Percentiles rank a stretch among this genome's conserved stretches.
phyloP scores from a whole-genome alignment of 1,140 invertebrate species.

The Euwallacea similis region DNA sequence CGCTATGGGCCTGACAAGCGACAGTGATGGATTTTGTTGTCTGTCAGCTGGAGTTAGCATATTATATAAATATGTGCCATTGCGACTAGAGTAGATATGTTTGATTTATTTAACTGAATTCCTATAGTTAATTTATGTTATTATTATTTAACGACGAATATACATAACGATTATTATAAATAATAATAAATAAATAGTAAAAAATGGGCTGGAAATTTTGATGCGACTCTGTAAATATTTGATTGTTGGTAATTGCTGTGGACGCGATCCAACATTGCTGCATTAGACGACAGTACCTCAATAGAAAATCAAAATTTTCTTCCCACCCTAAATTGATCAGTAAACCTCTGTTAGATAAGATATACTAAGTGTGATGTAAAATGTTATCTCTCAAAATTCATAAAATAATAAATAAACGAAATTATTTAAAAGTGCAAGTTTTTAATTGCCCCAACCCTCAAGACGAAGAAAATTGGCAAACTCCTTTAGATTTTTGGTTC shows the following conservation, averaged over 20 bases:
- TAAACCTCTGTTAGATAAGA: slow-evolving; percentile 46
- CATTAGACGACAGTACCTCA: too few species aligned
- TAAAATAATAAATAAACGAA: slow-evolving; percentile 54
- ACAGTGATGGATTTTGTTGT: slow-evolving; percentile 53
- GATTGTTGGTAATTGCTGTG: too few species aligned
- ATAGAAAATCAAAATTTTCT: slow-evolving; percentile 50
- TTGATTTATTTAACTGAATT: slow-evolving; percentile 48
- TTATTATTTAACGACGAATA: slow-evolving; percentile 42
- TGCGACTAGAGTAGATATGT: slow-evolving; percentile 49
- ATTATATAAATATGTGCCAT: slow-evolving; percentile 50
- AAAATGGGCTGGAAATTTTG: slow-evolving; percentile 46
- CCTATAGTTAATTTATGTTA: slow-evolving; percentile 49
- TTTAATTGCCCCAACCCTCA: slow-evolving; percentile 17
- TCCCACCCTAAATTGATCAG: slow-evolving; percentile 46
- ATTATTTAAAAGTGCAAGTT: slow-evolving; percentile 47
- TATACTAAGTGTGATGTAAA: slow-evolving; percentile 55
- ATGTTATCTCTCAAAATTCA: slow-evolving; percentile 55
- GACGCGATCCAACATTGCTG: too few species aligned
- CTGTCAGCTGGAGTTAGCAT: slow-evolving; percentile 48
- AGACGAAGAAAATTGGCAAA: slow-evolving; percentile 40
- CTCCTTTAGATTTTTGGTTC: slow-evolving; percentile 23
- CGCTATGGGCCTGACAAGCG: slow-evolving; percentile 39
- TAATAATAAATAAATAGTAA: slow-evolving; percentile 29
- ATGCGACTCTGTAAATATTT: slow-evolving; percentile 39
- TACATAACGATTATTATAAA: slow-evolving; percentile 36